phyloP scores from a whole-genome alignment of 2,797 vertebrate genomes.

The Coccyzus lansbergi region DNA sequence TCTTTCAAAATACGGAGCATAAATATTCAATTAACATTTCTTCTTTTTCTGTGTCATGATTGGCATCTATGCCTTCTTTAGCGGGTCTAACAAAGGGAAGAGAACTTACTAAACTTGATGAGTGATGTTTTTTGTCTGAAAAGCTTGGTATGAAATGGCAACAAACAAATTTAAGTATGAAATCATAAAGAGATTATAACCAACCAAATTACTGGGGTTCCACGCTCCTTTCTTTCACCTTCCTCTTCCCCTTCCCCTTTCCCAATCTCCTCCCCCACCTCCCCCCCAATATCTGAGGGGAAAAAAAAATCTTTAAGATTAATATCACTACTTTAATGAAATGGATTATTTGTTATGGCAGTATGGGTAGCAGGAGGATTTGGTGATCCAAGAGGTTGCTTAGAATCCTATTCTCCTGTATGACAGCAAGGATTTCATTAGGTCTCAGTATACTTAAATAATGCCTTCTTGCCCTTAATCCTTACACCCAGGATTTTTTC shows the following conservation, averaged over 20 bases:
- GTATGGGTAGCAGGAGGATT: slow-evolving; percentile 1
- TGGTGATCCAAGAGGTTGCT: neutral
- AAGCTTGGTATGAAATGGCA: neutral
- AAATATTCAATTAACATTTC: neutral
- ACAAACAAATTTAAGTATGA: neutral
- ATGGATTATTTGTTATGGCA: neutral
- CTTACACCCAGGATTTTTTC: slow-evolving; percentile 31
- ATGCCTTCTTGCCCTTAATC: slow-evolving; percentile 44
- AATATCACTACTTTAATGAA: neutral
- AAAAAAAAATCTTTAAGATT: neutral
- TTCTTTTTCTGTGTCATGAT: neutral
- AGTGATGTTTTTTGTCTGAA: neutral
- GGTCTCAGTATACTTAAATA: slow-evolving; percentile 11
- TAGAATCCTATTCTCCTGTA: neutral
- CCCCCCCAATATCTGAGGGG: neutral
- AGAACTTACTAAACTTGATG: neutral
- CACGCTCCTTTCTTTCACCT: neutral
- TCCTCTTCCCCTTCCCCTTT: too few species aligned
- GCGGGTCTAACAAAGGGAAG: neutral
- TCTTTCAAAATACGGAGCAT: neutral
- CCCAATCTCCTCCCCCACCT: too few species aligned
- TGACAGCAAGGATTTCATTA: slow-evolving; percentile 9
- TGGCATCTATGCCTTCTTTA: neutral
- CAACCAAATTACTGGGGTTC: neutral
- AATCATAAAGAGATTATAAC: neutral